phyloP scores from a whole-genome alignment of 2,113 vertebrate species.

The Oostethus manadensis region DNA sequence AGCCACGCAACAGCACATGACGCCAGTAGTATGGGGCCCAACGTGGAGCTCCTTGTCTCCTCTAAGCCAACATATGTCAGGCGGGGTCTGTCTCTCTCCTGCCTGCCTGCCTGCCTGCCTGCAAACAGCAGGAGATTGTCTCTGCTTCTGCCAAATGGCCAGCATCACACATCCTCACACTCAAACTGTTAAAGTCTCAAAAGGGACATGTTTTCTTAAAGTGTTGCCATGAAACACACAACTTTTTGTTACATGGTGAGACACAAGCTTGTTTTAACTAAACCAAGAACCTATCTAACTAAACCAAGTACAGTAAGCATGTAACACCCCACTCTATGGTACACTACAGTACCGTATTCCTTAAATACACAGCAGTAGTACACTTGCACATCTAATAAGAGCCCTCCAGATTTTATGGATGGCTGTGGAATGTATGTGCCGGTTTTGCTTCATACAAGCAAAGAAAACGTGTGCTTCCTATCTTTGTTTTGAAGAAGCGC shows the following conservation, averaged over 20 bases:
- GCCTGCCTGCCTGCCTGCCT: conserved; percentile 48
- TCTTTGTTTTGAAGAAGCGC: conserved; percentile 3
- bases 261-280: background rate
- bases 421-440: background rate
- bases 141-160: conserved; percentile 48
- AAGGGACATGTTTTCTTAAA: background rate
- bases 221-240: conserved; percentile 1
- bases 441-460: conserved; percentile 5
- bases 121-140: conserved; percentile 51
- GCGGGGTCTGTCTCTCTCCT: conserved; percentile 48
- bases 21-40: conserved; percentile 40
- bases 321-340: too few species aligned
- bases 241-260: background rate
- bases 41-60: conserved; percentile 33
- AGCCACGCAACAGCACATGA: conserved; percentile 43
- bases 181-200: conserved; percentile 36
- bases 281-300: too few species aligned
- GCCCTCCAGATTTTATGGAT: too few species aligned
- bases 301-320: too few species aligned
- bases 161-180: conserved; percentile 30
- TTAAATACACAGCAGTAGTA: background rate
- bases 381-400: background rate
- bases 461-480: background rate
- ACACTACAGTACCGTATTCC: background rate
- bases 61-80: conserved; percentile 62